Percentiles rank a stretch among this genome's conserved stretches.
Conservation (phyloP, 1,140 invertebrate genomes). For the Microplitis demolitor region DNA sequence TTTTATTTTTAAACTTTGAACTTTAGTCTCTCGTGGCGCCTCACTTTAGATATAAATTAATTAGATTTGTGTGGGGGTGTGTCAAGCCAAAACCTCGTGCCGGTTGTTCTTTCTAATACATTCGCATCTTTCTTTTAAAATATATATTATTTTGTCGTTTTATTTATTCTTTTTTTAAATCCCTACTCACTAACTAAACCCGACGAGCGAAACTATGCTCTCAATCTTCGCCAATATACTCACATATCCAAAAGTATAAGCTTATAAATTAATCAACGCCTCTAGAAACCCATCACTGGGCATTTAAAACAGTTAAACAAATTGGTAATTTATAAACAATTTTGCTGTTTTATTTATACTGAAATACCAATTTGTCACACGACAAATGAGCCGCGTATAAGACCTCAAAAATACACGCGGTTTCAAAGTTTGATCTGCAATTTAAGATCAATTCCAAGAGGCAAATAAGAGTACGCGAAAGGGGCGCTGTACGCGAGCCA, state of each 20-base stretch:
- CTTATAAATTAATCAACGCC: too few species aligned
- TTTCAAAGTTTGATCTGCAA: too few species aligned
- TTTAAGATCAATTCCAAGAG: neutral
- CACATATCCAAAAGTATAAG: too few species aligned
- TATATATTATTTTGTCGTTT: conserved; percentile 21
- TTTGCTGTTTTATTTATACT: neutral
- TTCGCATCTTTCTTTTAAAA: conserved; percentile 32
- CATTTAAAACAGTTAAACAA: too few species aligned
- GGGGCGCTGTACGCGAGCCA: neutral
- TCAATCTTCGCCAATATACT: too few species aligned
- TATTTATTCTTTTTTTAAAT: neutral
- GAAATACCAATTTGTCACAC: too few species aligned
- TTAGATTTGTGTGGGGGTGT: conserved; percentile 61
- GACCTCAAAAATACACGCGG: neutral
- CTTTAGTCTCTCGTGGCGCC: conserved; percentile 48
- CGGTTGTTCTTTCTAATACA: conserved; percentile 43
- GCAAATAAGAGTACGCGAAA: neutral
- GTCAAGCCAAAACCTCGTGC: conserved; percentile 36
- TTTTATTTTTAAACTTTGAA: conserved; percentile 14
- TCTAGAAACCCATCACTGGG: too few species aligned
- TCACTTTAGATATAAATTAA: conserved; percentile 58
- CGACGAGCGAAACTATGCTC: too few species aligned
- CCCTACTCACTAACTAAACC: neutral
- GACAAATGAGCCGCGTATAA: too few species aligned
- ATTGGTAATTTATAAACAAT: too few species aligned